Percentiles rank a stretch among this genome's conserved stretches.
phyloP scores from a whole-genome alignment of 2,888 invertebrate species.

The Polymixis lichenea region DNA sequence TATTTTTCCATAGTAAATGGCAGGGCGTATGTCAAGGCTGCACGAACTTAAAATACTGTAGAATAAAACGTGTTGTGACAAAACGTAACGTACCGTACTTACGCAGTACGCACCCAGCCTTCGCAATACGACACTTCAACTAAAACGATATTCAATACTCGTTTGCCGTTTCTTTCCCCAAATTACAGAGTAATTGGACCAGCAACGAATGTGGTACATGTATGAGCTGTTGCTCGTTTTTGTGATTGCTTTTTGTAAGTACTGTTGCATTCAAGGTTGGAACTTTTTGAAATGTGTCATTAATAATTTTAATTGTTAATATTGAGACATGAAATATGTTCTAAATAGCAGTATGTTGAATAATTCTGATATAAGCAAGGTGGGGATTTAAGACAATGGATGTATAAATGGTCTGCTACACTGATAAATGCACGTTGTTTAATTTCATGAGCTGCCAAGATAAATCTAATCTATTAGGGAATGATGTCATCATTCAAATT shows the following conservation, averaged over 20 bases:
- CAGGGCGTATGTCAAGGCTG: conserved; percentile 26
- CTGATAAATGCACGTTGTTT: conserved; percentile 26
- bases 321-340: conserved; percentile 47
- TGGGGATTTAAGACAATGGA: conserved; percentile 17
- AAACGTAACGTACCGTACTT: conserved; percentile 51
- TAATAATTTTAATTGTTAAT: conserved; percentile 58
- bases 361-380: conserved; percentile 9
- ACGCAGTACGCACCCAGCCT: conserved; percentile 64
- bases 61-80: conserved; percentile 44
- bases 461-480: conserved; percentile 48
- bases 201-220: conserved; percentile 60
- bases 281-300: conserved; percentile 62
- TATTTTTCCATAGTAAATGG: conserved; percentile 11
- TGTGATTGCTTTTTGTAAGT: conserved; percentile 45
- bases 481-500: conserved; percentile 71
- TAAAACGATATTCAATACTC: conserved; percentile 67
- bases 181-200: conserved; percentile 58
- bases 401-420: conserved; percentile 6
- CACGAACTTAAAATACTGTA: conserved; percentile 54
- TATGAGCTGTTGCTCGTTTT: conserved; percentile 47
- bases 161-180: conserved; percentile 59
- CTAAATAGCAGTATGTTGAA: conserved; percentile 25
- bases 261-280: conserved; percentile 56
- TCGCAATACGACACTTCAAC: conserved; percentile 56
- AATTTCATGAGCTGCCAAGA: conserved; percentile 34